phyloP scores from a whole-genome alignment of 2,888 invertebrate genomes.

The Bedellia somnulentella region DNA sequence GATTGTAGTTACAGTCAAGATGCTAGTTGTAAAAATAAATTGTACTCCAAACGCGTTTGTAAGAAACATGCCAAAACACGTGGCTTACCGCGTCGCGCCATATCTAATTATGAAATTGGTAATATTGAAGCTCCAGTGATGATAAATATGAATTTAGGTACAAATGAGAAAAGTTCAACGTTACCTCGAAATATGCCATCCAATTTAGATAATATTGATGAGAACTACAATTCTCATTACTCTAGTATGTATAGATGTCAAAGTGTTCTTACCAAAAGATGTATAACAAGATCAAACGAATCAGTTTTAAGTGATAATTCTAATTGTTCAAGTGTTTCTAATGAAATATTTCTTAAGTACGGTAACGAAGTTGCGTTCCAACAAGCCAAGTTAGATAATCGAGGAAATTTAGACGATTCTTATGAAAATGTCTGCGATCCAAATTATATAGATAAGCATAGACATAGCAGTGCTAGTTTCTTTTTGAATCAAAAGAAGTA shows the following conservation, averaged over 20 bases:
- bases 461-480: conserved; percentile 78
- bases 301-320: conserved; percentile 53
- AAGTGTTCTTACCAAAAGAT: conserved; percentile 54
- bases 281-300: conserved; percentile 63
- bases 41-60: conserved; percentile 53
- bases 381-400: conserved; percentile 45
- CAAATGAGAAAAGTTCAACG: conserved; percentile 49
- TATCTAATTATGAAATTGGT: conserved; percentile 79
- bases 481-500: conserved; percentile 71
- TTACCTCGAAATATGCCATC: conserved; percentile 55
- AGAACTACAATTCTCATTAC: conserved; percentile 33
- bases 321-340: conserved; percentile 50
- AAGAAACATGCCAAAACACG: conserved; percentile 52
- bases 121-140: too few relatives aligned
- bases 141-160: too few relatives aligned
- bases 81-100: conserved; percentile 65
- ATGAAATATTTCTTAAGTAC: conserved; percentile 53
- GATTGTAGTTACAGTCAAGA: conserved; percentile 65
- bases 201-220: conserved; percentile 56
- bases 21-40: conserved; percentile 48
- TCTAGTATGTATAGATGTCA: conserved; percentile 44
- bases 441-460: conserved; percentile 50
- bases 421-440: conserved; percentile 43
- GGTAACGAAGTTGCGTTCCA: conserved; percentile 52
- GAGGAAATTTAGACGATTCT: conserved; percentile 50